Percentiles rank a stretch among this genome's conserved stretches.
Conservation (phyloP, 2,888 invertebrate species). For the Eupithecia abbreviata region DNA sequence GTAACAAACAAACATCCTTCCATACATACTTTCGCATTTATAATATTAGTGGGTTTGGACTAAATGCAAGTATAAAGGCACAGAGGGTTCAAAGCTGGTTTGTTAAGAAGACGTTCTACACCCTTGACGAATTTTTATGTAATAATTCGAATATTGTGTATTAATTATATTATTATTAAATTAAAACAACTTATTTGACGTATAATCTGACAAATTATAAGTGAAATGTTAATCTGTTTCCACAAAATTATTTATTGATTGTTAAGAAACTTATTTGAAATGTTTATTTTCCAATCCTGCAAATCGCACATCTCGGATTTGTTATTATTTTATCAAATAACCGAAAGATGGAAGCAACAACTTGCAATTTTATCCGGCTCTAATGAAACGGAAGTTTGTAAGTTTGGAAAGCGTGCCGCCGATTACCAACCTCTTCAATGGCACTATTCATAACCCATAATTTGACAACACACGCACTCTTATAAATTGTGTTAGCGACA, state of each 20-base stretch:
- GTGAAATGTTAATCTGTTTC: background rate
- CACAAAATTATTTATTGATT: background rate
- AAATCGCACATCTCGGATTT: background rate
- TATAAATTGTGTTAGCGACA: slow-evolving; percentile 59
- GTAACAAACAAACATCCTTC: too few species aligned
- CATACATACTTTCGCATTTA: too few species aligned
- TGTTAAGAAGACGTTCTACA: too few species aligned
- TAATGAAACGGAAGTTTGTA: slow-evolving; percentile 20
- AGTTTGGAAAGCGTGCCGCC: slow-evolving; percentile 43
- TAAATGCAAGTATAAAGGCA: background rate
- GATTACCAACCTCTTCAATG: slow-evolving; percentile 45
- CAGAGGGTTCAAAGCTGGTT: background rate
- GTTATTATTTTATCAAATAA: background rate
- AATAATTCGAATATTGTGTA: too few species aligned
- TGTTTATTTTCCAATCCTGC: background rate
- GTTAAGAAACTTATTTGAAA: background rate
- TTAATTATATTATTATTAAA: too few species aligned
- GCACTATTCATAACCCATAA: slow-evolving; percentile 64
- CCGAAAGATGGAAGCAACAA: background rate
- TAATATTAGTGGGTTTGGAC: too few species aligned
- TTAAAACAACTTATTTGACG: too few species aligned
- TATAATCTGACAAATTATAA: too few species aligned
- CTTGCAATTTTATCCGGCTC: background rate
- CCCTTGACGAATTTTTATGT: too few species aligned
- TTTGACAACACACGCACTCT: slow-evolving; percentile 63